Evolutionary conservation across 2,797 vertebrate species (phyloP).

Genomic region (Oryzias sinensis): DNA sequence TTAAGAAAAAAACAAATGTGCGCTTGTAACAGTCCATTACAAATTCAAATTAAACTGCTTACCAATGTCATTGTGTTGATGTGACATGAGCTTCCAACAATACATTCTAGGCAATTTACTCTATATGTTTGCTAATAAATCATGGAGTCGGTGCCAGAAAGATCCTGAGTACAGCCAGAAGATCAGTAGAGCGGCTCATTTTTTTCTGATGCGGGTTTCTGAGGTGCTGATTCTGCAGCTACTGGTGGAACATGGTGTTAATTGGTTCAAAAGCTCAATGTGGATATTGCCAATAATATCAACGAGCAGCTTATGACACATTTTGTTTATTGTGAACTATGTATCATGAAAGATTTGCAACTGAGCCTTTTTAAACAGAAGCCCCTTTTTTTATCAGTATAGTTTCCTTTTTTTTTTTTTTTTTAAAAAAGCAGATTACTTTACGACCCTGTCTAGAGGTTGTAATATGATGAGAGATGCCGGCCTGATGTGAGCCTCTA

Average conservation of each 20-base stretch:
- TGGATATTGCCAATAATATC: conserved; percentile 4
- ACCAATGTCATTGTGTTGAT: background rate
- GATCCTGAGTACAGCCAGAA: conserved; percentile 7
- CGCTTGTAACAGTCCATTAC: background rate
- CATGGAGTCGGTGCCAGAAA: background rate
- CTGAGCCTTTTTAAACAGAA: background rate
- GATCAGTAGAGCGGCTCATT: conserved; percentile 4
- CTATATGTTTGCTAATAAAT: conserved; percentile 11
- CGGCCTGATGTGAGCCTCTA: conserved; percentile 44
- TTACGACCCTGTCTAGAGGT: conserved; percentile 26
- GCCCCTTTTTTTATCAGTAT: background rate
- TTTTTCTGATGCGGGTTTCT: background rate
- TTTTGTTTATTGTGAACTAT: background rate
- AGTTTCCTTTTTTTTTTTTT: background rate
- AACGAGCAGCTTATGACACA: background rate
- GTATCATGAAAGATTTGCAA: background rate
- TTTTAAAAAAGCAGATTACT: conserved; percentile 22
- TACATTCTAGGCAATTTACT: conserved; percentile 3
- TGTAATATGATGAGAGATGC: conserved; percentile 36
- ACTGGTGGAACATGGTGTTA: background rate
- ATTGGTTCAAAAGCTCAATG: conserved; percentile 8
- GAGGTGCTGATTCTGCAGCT: conserved; percentile 25
- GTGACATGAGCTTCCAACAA: conserved; percentile 2
- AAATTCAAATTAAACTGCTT: background rate
- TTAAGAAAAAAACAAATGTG: background rate